A percentile compares a stretch with the other conserved stretches of the same genome.
These are phyloP conservation scores for Neodiprion lecontei DNA, from an alignment of 1,140 invertebrate species.

Conservation along the genomic window DNA sequence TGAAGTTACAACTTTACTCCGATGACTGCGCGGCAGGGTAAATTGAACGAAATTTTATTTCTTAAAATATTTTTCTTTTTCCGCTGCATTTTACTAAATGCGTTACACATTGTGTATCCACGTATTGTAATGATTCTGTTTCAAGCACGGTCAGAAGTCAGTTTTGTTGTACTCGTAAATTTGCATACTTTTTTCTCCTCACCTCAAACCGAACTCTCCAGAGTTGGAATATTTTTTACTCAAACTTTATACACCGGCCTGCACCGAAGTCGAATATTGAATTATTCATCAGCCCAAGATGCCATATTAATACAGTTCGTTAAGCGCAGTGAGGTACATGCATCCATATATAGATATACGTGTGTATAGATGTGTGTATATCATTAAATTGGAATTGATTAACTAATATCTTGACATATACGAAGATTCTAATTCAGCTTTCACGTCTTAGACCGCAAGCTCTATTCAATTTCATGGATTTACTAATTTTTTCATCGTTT, in stretches of 20 bases:
- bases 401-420: slow-evolving; percentile 29
- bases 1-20: too few species aligned
- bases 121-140: too few species aligned
- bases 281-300: slow-evolving; percentile 35
- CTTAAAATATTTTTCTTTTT: too few species aligned
- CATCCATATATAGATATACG: too few species aligned
- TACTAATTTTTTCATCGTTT: neutral
- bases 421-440: slow-evolving; percentile 27
- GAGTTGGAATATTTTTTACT: neutral
- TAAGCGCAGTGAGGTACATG: slow-evolving; percentile 14
- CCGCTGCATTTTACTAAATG: too few species aligned
- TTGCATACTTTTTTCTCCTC: too few species aligned
- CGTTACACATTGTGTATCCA: too few species aligned
- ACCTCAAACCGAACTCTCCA: too few species aligned
- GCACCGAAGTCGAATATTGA: slow-evolving; percentile 17
- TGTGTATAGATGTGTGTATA: neutral
- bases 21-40: too few species aligned
- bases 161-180: too few species aligned
- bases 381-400: slow-evolving; percentile 36
- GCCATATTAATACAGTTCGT: slow-evolving; percentile 28
- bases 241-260: neutral
- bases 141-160: too few species aligned
- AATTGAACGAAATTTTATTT: too few species aligned
- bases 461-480: neutral
- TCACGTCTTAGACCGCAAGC: slow-evolving; percentile 16